Conservation (phyloP, 1,140 invertebrate genomes). For the Eriocheir sinensis region DNA sequence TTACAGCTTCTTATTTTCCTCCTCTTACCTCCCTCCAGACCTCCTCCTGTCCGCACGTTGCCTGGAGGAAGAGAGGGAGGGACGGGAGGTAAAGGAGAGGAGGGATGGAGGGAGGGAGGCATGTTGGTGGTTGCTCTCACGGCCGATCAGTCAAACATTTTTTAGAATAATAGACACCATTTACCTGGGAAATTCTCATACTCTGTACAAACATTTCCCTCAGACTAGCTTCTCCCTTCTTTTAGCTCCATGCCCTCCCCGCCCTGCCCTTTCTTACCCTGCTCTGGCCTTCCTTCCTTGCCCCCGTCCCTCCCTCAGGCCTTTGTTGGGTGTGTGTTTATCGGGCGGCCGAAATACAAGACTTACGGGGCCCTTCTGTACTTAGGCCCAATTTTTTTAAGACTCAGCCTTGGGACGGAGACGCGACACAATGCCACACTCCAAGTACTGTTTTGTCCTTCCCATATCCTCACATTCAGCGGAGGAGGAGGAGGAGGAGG, state of each 20-base stretch:
- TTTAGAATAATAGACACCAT: conserved; percentile 54
- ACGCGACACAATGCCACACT: conserved; percentile 38
- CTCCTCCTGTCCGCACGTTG: neutral
- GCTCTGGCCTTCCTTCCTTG: neutral
- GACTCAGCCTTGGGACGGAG: neutral
- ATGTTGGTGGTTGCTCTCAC: conserved; percentile 8
- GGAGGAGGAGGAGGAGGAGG: no score
- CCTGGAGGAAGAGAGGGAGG: neutral
- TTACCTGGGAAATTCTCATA: conserved; percentile 72
- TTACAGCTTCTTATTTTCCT: conserved; percentile 32
- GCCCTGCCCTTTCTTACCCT: neutral
- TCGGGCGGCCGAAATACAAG: no score
- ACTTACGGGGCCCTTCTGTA: no score
- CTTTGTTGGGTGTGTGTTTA: neutral
- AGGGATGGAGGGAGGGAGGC: neutral
- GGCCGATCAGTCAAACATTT: conserved; percentile 39
- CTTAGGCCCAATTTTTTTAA: no score
- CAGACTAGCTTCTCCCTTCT: conserved; percentile 41
- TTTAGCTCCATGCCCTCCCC: neutral
- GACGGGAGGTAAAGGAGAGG: neutral
- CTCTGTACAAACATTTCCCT: conserved; percentile 65
- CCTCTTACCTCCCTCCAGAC: neutral
- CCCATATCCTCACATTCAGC: neutral
- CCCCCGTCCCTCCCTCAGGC: neutral
- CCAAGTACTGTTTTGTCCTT: conserved; percentile 37